Evolutionary conservation across 1,140 invertebrate genomes (phyloP).

Genomic region (Muscidifurax raptorellus): DNA sequence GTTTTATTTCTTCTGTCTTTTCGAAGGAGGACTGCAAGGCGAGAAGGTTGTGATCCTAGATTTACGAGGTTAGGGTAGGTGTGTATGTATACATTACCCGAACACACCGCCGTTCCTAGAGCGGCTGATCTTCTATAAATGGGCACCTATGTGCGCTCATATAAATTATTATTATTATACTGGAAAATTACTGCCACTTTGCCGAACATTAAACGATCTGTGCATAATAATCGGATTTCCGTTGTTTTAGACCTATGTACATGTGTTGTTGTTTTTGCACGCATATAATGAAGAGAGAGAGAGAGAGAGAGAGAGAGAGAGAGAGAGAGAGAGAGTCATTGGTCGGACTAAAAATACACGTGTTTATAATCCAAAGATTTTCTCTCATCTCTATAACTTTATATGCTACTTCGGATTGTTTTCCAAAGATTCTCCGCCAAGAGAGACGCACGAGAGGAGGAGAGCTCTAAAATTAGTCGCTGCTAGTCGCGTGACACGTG

Average conservation of each 20-base stretch:
- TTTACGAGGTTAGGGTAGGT: not conserved
- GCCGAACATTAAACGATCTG: not conserved
- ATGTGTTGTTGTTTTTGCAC: no score
- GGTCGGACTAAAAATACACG: not conserved
- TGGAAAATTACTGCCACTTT: not conserved
- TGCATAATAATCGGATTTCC: not conserved
- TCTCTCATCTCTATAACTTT: not conserved
- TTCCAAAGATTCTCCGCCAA: not conserved
- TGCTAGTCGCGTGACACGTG: not conserved
- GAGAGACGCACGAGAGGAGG: no score
- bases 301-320: no score
- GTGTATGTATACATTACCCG: no score
- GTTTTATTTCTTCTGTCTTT: no score
- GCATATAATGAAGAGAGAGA: no score
- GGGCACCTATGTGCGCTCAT: not conserved
- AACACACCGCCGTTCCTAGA: no score
- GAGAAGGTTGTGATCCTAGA: no score
- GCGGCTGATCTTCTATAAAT: not conserved
- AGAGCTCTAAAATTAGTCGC: not conserved
- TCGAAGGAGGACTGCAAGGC: no score
- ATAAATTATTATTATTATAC: not conserved
- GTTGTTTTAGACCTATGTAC: no score
- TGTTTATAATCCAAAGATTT: not conserved
- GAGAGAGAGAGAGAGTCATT: not conserved
- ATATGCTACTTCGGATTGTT: not conserved